These are phyloP conservation scores for Ictidomys tridecemlineatus DNA, from an alignment of 2,113 vertebrate genomes.

Conservation along the genomic window DNA sequence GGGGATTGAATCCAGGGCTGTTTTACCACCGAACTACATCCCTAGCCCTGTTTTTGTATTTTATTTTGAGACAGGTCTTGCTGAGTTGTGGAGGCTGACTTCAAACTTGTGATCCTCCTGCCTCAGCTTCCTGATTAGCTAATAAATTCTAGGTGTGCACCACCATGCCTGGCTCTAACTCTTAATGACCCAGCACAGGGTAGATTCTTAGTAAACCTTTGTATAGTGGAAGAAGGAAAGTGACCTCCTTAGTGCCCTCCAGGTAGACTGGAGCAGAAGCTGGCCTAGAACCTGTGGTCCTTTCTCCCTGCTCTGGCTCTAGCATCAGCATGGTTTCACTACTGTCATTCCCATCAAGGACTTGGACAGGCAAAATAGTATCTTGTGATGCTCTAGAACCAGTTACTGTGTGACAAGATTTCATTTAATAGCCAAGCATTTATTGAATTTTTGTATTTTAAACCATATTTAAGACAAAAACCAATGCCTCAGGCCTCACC, in stretches of 20 bases:
- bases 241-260: background rate
- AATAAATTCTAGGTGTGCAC: background rate
- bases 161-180: background rate
- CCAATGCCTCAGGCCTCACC: background rate
- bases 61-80: background rate
- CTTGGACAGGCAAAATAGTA: background rate
- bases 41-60: background rate
- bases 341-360: background rate
- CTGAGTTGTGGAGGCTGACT: background rate
- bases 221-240: background rate
- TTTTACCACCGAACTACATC: too few relatives aligned
- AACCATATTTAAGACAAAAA: background rate
- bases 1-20: too few relatives aligned
- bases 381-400: background rate
- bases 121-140: background rate
- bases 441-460: constrained; percentile 15
- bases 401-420: background rate
- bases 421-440: background rate
- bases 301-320: background rate
- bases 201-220: background rate
- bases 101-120: background rate
- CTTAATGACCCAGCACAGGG: background rate
- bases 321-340: background rate
- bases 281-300: background rate
- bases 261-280: background rate